phyloP scores from a whole-genome alignment of 1,140 invertebrate genomes.

The Trichomalopsis sarcophagae region DNA sequence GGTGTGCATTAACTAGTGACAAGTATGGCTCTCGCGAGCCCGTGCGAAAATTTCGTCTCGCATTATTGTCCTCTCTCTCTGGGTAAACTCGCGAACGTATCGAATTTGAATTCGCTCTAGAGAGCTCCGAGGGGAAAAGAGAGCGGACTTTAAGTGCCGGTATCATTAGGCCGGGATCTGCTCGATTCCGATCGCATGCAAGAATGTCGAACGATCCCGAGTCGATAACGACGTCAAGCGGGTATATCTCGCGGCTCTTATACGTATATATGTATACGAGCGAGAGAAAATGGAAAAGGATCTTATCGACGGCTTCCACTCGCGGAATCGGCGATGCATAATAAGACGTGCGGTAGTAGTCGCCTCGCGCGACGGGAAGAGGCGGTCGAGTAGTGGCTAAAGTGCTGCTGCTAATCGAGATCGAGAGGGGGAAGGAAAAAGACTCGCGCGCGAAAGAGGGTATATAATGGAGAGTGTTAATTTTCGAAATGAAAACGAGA shows the following conservation, averaged over 20 bases:
- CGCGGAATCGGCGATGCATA: not conserved
- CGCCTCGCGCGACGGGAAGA: conserved; percentile 39
- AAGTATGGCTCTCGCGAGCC: not conserved
- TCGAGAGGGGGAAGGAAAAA: conserved; percentile 44
- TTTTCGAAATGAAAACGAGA: conserved; percentile 74
- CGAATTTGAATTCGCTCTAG: too few relatives aligned
- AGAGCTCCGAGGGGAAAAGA: not conserved
- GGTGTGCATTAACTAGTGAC: conserved; percentile 23
- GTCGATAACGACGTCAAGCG: not conserved
- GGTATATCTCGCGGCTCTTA: not conserved
- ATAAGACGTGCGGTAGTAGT: too few relatives aligned
- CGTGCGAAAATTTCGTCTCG: not conserved
- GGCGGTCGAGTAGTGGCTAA: conserved; percentile 44
- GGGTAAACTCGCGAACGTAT: too few relatives aligned
- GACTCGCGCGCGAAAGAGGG: conserved; percentile 37
- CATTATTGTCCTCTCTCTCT: not conserved
- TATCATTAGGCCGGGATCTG: too few relatives aligned
- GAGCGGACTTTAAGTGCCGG: too few relatives aligned
- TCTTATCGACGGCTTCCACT: not conserved
- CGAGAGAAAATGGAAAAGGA: too few relatives aligned
- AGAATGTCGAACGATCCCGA: too few relatives aligned
- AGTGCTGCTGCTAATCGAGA: conserved; percentile 52
- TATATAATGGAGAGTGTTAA: conserved; percentile 72
- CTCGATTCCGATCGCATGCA: too few relatives aligned
- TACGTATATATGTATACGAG: too few relatives aligned